phyloP scores from a whole-genome alignment of 2,888 invertebrate species.

The Rhyacophila evoluta region DNA sequence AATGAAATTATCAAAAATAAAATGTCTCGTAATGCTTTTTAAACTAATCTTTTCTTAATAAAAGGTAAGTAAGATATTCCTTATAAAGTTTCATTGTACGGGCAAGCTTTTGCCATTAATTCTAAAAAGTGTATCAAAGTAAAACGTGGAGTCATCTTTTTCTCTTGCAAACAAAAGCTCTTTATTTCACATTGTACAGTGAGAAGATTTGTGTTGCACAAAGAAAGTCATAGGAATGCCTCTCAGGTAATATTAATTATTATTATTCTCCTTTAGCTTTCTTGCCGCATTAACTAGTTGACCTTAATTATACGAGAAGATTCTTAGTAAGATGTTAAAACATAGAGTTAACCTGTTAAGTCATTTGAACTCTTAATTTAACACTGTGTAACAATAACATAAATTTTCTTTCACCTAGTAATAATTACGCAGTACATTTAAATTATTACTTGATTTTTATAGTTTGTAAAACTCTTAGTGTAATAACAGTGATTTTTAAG shows the following conservation, averaged over 20 bases:
- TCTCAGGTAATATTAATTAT: constrained; percentile 9
- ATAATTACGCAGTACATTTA: too few relatives aligned
- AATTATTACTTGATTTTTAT: too few relatives aligned
- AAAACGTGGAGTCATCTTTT: constrained; percentile 22
- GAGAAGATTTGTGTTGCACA: constrained; percentile 24
- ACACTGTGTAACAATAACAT: too few relatives aligned
- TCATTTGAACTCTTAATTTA: too few relatives aligned
- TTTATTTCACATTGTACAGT: constrained; percentile 11
- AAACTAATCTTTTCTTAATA: not conserved
- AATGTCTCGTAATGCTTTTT: too few relatives aligned
- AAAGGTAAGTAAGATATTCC: not conserved
- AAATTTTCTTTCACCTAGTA: too few relatives aligned
- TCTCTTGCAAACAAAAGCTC: constrained; percentile 19
- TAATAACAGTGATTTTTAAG: too few relatives aligned
- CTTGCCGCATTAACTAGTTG: not conserved
- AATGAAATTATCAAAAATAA: too few relatives aligned
- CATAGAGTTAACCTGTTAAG: not conserved
- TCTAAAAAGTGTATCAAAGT: constrained; percentile 9
- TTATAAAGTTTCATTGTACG: not conserved
- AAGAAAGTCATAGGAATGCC: constrained; percentile 16
- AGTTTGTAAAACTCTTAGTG: too few relatives aligned
- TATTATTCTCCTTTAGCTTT: not conserved
- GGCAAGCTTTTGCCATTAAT: constrained; percentile 16
- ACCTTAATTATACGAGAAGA: not conserved
- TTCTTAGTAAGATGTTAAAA: not conserved